Evolutionary conservation across 2,113 vertebrate species (phyloP), one percentile per base, ranked within the genome.

Genomic region (Labrus mixtus): DNA sequence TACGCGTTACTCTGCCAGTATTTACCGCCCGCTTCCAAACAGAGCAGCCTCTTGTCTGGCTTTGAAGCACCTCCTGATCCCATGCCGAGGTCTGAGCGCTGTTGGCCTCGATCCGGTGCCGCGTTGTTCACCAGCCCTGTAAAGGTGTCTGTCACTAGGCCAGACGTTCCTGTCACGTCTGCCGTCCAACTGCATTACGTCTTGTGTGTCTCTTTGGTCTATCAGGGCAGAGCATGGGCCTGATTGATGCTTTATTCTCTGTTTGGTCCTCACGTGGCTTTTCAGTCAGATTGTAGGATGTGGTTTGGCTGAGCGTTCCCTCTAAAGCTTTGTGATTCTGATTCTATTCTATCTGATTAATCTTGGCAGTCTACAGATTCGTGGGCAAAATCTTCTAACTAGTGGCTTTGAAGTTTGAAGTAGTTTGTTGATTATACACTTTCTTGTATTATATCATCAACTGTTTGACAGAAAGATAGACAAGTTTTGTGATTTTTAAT

Each of bases 301-400:
- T 69, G 91, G 91, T 84, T 84, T 90, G 82, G 84, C 84, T 71
- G 48, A 74, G 50, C 43, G 1, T 17, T 65, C 13, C 66, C 68
- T 71, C 74, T 89, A 78, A 84, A 86, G 76, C 64, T 37, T 76
- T 71, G 79, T 85, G 84, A 83, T 77, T n/a, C n/a, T n/a, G n/a
- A n/a, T n/a, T n/a, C n/a, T n/a, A n/a, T n/a, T n/a, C n/a, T n/a
- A 73, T 77, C 54, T 79, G 73, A 91, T 90, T 90, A 89, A 87
- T 87, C 72, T 74, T 88, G 85, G 72, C 80, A 82, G 65, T 61
- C 56, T 62, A 56, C 51, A 69, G 72, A 81, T 88, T 90, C 84
- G 84, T 41, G 85, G 76, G 67, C 15, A 43, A 77, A 61, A 64
- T 71, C 64, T 67, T 87, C 83, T 82, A 73, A 33, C 22, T 86